Evolutionary conservation across 2,797 vertebrate genomes (phyloP).

Genomic region (Podargus strigoides): DNA sequence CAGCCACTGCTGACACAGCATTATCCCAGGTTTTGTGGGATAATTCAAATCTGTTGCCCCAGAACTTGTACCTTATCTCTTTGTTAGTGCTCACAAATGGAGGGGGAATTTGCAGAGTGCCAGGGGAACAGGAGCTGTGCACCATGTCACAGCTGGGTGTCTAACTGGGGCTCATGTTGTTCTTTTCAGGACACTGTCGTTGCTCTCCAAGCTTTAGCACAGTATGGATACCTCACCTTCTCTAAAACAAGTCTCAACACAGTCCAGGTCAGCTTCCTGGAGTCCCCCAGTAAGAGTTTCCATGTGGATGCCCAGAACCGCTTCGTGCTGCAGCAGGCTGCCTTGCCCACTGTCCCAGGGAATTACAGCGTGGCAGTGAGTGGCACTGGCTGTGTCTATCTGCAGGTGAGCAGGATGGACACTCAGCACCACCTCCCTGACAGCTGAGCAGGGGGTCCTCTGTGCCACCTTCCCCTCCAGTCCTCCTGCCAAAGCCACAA

Average conservation of each 20-base stretch:
- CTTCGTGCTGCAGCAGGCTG: conserved; percentile 80
- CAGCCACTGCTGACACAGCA: not conserved
- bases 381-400: conserved; percentile 79
- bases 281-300: conserved; percentile 64
- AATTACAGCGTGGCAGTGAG: conserved; percentile 71
- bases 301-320: conserved; percentile 75
- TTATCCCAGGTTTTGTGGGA: not conserved
- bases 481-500: not conserved
- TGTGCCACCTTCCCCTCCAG: not conserved
- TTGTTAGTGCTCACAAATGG: no score
- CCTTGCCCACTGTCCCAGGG: conserved; percentile 70
- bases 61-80: not conserved
- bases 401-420: conserved; percentile 76
- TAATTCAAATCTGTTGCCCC: not conserved
- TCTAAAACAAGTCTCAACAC: conserved; percentile 60
- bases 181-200: conserved; percentile 85
- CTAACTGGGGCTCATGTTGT: not conserved
- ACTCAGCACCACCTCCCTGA: not conserved
- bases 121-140: not conserved
- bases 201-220: conserved; percentile 85
- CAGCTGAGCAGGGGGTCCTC: not conserved
- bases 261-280: conserved; percentile 67
- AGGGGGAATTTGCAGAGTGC: no score
- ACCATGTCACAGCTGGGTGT: not conserved
- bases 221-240: conserved; percentile 78